A percentile compares a stretch with the other conserved stretches of the same genome.
These are phyloP conservation scores for Peromyscus leucopus DNA, from an alignment of 2,113 vertebrate genomes.

Conservation along the genomic window DNA sequence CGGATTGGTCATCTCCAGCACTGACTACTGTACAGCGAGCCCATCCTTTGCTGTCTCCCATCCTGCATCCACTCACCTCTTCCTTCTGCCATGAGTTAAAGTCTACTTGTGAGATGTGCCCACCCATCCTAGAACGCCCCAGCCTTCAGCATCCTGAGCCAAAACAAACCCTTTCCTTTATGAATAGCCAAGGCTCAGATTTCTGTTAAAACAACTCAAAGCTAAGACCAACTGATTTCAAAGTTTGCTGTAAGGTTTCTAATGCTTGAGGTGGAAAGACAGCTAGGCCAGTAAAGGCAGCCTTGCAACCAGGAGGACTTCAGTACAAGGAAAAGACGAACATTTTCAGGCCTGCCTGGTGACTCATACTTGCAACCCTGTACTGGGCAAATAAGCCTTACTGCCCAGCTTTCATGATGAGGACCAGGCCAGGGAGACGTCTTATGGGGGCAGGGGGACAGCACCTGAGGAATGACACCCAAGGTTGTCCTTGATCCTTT, in stretches of 20 bases:
- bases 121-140: neutral
- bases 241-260: conserved; percentile 29
- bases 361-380: neutral
- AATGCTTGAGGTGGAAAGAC: neutral
- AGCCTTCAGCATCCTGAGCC: neutral
- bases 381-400: neutral
- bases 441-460: neutral
- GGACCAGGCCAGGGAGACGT: neutral
- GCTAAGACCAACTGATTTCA: neutral
- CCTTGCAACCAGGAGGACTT: no score
- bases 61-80: no score
- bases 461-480: neutral
- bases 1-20: neutral
- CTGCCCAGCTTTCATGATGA: neutral
- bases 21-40: neutral
- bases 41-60: neutral
- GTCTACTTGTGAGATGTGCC: neutral
- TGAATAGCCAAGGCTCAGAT: neutral
- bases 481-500: neutral
- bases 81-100: neutral
- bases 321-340: neutral
- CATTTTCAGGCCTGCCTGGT: no score
- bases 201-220: neutral
- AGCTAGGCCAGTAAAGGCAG: neutral
- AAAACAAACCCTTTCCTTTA: neutral